phyloP scores from a whole-genome alignment of 53 echinoderm and acorn worm genomes.

The Hippasteria phrygiana region DNA sequence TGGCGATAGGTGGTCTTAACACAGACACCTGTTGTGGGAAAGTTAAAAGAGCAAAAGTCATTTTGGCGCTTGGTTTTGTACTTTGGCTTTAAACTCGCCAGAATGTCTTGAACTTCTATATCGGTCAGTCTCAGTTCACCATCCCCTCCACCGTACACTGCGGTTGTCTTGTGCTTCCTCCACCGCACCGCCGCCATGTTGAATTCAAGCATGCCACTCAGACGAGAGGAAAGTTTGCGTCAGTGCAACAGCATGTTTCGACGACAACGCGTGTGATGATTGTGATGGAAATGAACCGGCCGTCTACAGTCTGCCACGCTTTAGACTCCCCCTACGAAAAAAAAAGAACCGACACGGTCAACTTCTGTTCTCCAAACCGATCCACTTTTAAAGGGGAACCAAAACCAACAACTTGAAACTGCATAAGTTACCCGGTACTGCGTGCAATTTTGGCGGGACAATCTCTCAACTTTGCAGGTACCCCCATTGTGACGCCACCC shows the following conservation, averaged over 20 bases:
- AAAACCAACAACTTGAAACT: conserved; percentile 19
- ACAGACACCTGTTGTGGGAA: conserved; percentile 38
- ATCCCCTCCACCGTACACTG: neutral
- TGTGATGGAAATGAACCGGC: conserved; percentile 54
- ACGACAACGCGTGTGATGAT: conserved; percentile 61
- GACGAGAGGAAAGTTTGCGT: conserved; percentile 33
- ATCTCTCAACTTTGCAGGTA: conserved; percentile 10
- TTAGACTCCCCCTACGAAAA: conserved; percentile 10
- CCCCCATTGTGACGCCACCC: conserved; percentile 8
- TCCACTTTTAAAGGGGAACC: neutral
- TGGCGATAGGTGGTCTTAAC: conserved; percentile 4
- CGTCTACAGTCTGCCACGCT: conserved; percentile 55
- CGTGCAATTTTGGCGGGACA: neutral
- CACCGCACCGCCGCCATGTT: conserved; percentile 41
- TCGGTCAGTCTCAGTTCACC: neutral
- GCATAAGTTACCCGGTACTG: neutral
- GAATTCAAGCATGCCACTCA: conserved; percentile 16
- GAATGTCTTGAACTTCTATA: neutral
- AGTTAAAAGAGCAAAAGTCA: conserved; percentile 50
- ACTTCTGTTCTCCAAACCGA: conserved; percentile 62
- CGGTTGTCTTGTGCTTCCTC: neutral
- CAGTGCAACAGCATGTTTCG: conserved; percentile 40
- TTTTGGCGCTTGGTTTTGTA: neutral
- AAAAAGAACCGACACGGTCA: conserved; percentile 14
- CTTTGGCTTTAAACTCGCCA: conserved; percentile 11